Evolutionary conservation across 2,797 vertebrate genomes (phyloP).

Genomic region (Micromesistius poutassou): DNA sequence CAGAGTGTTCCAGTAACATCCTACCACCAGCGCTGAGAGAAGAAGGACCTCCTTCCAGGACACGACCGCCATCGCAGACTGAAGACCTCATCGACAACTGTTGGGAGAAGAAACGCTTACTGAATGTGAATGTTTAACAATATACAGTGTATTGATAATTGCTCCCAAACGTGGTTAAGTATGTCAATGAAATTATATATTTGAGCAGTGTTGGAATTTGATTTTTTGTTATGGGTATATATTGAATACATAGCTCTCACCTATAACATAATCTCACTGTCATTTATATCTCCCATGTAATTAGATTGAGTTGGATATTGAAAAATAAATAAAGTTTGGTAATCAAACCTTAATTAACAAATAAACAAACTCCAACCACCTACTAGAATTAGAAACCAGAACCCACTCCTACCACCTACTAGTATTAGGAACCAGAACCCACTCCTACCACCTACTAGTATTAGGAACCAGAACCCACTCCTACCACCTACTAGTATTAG

Average conservation of each 20-base stretch:
- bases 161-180: background rate
- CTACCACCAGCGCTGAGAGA: slow-evolving; percentile 85
- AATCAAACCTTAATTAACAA: background rate
- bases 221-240: background rate
- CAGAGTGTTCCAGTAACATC: slow-evolving; percentile 97
- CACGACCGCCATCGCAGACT: slow-evolving; percentile 84
- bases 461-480: background rate
- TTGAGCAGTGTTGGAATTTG: background rate
- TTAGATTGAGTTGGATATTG: background rate
- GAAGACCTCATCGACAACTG: slow-evolving; percentile 75
- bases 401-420: background rate
- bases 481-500: background rate
- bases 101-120: slow-evolving; percentile 17
- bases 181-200: background rate
- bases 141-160: background rate
- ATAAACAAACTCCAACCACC: background rate
- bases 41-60: slow-evolving; percentile 87
- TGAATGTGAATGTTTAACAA: background rate
- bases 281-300: background rate
- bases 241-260: background rate
- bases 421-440: background rate
- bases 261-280: background rate
- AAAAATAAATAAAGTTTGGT: background rate
- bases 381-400: background rate
- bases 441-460: background rate